phyloP scores from a whole-genome alignment of 2,888 invertebrate genomes.

The Idaea dimidiata region DNA sequence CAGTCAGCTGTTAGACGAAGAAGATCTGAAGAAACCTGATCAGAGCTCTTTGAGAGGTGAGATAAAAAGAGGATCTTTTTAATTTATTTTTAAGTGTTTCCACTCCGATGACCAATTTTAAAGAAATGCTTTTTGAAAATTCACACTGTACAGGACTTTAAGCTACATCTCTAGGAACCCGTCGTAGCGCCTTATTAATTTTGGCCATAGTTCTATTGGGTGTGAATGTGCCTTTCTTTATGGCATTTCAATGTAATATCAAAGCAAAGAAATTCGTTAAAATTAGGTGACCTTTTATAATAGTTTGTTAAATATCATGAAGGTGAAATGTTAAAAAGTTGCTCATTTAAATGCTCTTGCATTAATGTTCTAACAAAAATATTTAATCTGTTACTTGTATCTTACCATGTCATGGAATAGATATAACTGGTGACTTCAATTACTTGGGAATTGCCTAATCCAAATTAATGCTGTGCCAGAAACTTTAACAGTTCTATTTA shows the following conservation, averaged over 20 bases:
- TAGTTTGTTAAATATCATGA: no score
- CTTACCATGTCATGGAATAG: not conserved
- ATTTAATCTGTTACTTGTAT: not conserved
- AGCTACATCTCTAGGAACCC: no score
- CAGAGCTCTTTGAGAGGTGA: slow-evolving; percentile 90
- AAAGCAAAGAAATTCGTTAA: no score
- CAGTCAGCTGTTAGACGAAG: slow-evolving; percentile 93
- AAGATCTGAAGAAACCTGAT: slow-evolving; percentile 93
- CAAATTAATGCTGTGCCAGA: not conserved
- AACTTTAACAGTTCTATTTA: not conserved
- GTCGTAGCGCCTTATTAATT: no score
- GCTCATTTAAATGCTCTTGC: not conserved
- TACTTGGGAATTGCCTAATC: not conserved
- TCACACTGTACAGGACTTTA: no score
- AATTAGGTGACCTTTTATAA: no score
- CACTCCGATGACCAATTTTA: no score
- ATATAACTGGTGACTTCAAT: not conserved
- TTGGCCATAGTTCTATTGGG: no score
- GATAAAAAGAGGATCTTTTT: slow-evolving; percentile 1
- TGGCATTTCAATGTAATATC: no score
- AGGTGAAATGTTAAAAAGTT: not conserved
- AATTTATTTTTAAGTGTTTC: no score
- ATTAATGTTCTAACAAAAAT: not conserved
- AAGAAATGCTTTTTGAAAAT: no score
- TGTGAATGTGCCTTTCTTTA: no score